phyloP scores from a whole-genome alignment of 2,888 invertebrate species.

The Sinhomidia bicolor region DNA sequence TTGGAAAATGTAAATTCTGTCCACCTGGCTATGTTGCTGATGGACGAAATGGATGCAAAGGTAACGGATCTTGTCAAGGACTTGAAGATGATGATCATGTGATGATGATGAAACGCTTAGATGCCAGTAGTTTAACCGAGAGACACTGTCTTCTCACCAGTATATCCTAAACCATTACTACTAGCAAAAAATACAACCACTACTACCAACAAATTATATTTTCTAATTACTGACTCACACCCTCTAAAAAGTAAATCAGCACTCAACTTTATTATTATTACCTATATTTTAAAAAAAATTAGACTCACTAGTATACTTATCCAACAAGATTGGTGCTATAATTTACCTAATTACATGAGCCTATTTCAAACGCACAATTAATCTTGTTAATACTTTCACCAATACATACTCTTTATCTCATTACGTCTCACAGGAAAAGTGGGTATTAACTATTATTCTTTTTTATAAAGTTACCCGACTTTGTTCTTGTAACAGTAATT shows the following conservation, averaged over 20 bases:
- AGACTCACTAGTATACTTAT: neutral
- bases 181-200: conserved; percentile 50
- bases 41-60: conserved; percentile 97
- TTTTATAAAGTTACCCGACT: no score
- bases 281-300: neutral
- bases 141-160: conserved; percentile 36
- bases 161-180: conserved; percentile 15
- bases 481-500: no score
- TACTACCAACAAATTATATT: conserved; percentile 12
- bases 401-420: no score
- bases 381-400: neutral
- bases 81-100: conserved; percentile 35
- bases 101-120: conserved; percentile 64
- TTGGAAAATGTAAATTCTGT: conserved; percentile 97
- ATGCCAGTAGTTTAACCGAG: conserved; percentile 64
- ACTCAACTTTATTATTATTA: neutral
- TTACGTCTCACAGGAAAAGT: no score
- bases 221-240: conserved; percentile 43
- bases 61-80: conserved; percentile 84
- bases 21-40: conserved; percentile 96
- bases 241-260: conserved; percentile 4
- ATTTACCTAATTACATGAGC: no score
- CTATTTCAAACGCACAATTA: neutral
- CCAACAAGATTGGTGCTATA: neutral
- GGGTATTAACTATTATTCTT: no score